A percentile compares a stretch with the other conserved stretches of the same genome.
These are phyloP conservation scores for Eriocheir sinensis DNA, from an alignment of 1,140 invertebrate genomes.

Conservation along the genomic window DNA sequence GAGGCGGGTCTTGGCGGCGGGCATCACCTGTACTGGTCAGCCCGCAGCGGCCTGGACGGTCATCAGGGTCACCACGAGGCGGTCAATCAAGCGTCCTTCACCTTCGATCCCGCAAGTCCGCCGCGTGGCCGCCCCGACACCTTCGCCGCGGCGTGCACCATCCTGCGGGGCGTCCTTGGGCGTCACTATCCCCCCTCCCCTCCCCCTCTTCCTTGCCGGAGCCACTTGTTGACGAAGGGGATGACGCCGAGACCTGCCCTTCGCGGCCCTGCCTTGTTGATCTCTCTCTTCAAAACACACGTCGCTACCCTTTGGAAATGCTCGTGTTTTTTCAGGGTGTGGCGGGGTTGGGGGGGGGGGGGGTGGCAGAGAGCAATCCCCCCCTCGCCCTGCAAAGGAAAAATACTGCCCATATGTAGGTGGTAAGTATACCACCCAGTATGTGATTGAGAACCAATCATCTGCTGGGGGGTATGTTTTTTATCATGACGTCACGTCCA, in stretches of 20 bases:
- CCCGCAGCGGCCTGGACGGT: not conserved
- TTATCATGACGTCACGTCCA: not conserved
- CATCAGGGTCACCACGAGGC: not conserved
- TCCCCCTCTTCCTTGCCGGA: not conserved
- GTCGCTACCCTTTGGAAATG: not conserved
- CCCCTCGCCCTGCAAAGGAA: not conserved
- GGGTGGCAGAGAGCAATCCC: no score
- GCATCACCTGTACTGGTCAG: no score
- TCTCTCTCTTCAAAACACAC: not conserved
- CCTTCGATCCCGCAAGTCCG: not conserved
- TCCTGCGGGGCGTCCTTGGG: not conserved
- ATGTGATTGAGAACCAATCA: conserved; percentile 17
- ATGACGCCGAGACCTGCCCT: not conserved
- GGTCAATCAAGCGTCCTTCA: not conserved
- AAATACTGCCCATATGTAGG: conserved; percentile 39
- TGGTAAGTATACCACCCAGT: not conserved
- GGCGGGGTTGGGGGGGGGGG: no score
- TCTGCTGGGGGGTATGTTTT: not conserved
- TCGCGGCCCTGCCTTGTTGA: not conserved
- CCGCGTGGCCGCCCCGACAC: not conserved
- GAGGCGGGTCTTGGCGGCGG: no score
- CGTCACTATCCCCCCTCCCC: not conserved
- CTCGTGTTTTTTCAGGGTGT: not conserved
- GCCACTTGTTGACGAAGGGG: conserved; percentile 1
- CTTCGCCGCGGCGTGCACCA: not conserved